These are phyloP conservation scores for Loxodonta africana DNA, from an alignment of 2,113 vertebrate species.

Conservation along the genomic window DNA sequence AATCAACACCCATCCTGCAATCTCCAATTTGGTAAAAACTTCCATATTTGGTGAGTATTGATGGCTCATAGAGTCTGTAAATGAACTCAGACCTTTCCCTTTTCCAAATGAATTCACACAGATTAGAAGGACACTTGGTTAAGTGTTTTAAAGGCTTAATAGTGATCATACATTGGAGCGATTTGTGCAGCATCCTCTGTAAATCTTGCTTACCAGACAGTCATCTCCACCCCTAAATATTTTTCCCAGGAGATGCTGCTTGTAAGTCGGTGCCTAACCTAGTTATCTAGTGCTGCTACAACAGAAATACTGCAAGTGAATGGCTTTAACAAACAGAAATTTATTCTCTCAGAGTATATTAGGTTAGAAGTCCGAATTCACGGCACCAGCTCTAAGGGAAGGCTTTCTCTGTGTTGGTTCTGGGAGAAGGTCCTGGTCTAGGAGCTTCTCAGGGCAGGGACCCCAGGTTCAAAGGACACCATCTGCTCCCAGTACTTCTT, in stretches of 20 bases:
- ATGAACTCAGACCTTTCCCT: neutral
- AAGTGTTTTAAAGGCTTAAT: neutral
- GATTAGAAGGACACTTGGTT: neutral
- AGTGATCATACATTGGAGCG: neutral
- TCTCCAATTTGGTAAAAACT: neutral
- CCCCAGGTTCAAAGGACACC: too few relatives aligned
- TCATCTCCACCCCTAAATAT: neutral
- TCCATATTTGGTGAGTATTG: neutral
- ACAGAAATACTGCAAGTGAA: too few relatives aligned
- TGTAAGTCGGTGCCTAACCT: neutral
- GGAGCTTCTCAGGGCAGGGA: too few relatives aligned
- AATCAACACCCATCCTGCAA: neutral
- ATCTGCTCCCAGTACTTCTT: too few relatives aligned
- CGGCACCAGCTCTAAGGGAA: too few relatives aligned
- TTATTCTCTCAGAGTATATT: too few relatives aligned
- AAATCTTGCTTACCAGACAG: conserved; percentile 31
- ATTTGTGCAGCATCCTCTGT: conserved; percentile 11
- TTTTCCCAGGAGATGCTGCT: neutral
- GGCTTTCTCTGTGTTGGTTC: too few relatives aligned
- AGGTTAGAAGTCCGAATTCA: too few relatives aligned
- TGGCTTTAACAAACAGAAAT: too few relatives aligned
- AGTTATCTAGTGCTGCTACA: too few relatives aligned
- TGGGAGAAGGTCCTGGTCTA: too few relatives aligned
- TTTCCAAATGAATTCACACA: conserved; percentile 32
- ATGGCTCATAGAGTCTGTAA: neutral